Conservation (phyloP, 2,797 vertebrate genomes). For the Carapus acus region DNA sequence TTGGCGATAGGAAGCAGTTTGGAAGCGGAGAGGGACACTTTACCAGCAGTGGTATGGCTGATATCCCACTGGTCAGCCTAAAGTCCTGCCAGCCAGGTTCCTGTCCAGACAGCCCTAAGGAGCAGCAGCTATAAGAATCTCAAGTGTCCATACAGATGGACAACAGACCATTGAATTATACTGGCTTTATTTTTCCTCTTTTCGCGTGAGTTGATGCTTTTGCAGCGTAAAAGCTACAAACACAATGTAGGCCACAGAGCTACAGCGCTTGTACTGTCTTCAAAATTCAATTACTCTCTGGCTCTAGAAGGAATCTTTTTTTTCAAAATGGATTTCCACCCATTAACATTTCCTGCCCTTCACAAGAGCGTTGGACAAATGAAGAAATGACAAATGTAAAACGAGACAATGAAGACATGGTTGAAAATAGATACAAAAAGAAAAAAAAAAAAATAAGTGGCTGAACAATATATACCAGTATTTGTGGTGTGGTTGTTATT, state of each 20-base stretch:
- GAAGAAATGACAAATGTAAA: slow-evolving; percentile 23
- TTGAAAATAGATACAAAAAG: slow-evolving; percentile 60
- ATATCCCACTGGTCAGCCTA: slow-evolving; percentile 95
- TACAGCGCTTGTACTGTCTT: slow-evolving; percentile 82
- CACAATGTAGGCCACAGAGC: slow-evolving; percentile 85
- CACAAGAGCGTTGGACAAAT: slow-evolving; percentile 45
- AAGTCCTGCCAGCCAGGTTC: slow-evolving; percentile 91
- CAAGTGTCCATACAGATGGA: slow-evolving; percentile 36
- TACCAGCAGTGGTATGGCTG: slow-evolving; percentile 83
- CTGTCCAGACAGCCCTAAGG: slow-evolving; percentile 89
- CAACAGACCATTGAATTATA: slow-evolving; percentile 35
- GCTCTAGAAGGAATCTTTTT: slow-evolving; percentile 63
- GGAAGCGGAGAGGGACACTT: slow-evolving; percentile 89
- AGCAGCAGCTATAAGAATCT: slow-evolving; percentile 94
- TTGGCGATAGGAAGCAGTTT: slow-evolving; percentile 93
- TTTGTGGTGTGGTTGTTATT: slow-evolving; percentile 90
- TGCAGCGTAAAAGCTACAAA: slow-evolving; percentile 83
- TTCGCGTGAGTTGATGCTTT: slow-evolving; percentile 80
- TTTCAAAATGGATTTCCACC: slow-evolving; percentile 61
- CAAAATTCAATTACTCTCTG: slow-evolving; percentile 73
- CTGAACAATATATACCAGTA: slow-evolving; percentile 87
- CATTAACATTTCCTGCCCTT: slow-evolving; percentile 51
- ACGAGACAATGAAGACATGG: slow-evolving; percentile 73
- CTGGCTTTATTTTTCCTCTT: slow-evolving; percentile 39
- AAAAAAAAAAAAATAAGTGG: slow-evolving; percentile 64